Evolutionary conservation across 2,797 vertebrate species (phyloP).

Genomic region (Clarias fuscus): DNA sequence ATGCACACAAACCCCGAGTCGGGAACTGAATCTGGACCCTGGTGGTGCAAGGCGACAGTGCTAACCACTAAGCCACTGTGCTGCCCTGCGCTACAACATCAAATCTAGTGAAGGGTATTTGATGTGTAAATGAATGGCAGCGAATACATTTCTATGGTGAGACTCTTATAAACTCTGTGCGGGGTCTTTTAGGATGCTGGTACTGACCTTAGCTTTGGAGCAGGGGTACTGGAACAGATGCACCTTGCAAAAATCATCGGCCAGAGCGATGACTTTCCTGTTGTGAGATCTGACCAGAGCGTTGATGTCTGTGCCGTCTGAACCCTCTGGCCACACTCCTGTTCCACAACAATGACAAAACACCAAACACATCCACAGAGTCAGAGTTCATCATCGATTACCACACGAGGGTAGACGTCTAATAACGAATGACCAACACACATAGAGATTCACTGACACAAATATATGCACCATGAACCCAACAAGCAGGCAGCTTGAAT

Average conservation of each 20-base stretch:
- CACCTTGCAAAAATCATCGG: constrained; percentile 98
- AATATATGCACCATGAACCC: background rate
- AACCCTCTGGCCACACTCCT: constrained; percentile 99
- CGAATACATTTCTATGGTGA: background rate
- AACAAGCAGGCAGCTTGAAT: background rate
- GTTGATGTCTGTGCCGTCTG: constrained; percentile 97
- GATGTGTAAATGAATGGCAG: no score
- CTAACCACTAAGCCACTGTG: no score
- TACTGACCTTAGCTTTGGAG: constrained; percentile 88
- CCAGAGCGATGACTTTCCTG: constrained; percentile 91
- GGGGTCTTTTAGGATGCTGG: background rate
- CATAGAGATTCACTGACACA: background rate
- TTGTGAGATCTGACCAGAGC: constrained; percentile 91
- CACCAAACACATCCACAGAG: background rate
- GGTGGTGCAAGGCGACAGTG: no score
- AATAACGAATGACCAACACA: no score
- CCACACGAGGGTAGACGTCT: constrained; percentile 14
- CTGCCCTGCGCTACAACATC: background rate
- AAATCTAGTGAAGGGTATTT: background rate
- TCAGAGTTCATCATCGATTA: background rate
- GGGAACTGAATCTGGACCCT: no score
- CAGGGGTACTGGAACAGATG: constrained; percentile 97
- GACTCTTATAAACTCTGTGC: background rate
- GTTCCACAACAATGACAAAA: constrained; percentile 28
- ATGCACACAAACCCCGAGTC: no score